These are phyloP conservation scores for Poeciliopsis occidentalis DNA, from an alignment of 2,113 vertebrate genomes.

Conservation along the genomic window DNA sequence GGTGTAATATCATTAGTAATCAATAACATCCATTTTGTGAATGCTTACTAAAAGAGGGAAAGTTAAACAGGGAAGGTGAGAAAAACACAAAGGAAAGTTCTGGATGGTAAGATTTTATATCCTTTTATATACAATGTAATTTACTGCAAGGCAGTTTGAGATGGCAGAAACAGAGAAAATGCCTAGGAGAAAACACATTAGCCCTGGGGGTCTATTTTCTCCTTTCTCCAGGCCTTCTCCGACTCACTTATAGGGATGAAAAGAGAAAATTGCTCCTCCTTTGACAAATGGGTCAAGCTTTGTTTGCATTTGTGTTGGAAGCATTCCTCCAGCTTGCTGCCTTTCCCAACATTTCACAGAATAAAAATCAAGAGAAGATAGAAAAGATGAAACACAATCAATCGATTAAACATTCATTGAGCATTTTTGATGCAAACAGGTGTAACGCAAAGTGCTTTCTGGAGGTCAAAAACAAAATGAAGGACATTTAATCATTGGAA, in stretches of 20 bases:
- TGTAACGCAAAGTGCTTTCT: background rate
- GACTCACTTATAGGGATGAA: constrained; percentile 15
- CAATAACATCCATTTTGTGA: background rate
- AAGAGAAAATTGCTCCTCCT: constrained; percentile 35
- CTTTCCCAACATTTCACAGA: constrained; percentile 15
- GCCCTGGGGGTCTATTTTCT: constrained; percentile 35
- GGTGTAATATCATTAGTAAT: background rate
- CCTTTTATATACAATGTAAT: constrained; percentile 17
- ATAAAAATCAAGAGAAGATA: background rate
- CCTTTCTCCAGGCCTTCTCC: constrained; percentile 31
- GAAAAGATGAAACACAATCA: background rate
- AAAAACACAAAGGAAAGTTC: background rate
- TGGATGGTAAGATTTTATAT: background rate
- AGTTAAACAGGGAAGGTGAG: background rate
- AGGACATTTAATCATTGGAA: background rate
- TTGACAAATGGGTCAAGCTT: constrained; percentile 62
- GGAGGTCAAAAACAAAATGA: background rate
- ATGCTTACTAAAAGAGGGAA: background rate
- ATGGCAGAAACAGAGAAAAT: constrained; percentile 34
- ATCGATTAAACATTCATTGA: too few relatives aligned
- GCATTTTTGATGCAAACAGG: background rate
- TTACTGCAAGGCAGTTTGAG: constrained; percentile 41
- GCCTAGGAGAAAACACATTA: constrained; percentile 39
- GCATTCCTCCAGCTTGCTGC: constrained; percentile 8
- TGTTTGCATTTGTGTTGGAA: constrained; percentile 59